Evolutionary conservation across 1,140 invertebrate genomes (phyloP).

Genomic region (Pteromalus puparum): DNA sequence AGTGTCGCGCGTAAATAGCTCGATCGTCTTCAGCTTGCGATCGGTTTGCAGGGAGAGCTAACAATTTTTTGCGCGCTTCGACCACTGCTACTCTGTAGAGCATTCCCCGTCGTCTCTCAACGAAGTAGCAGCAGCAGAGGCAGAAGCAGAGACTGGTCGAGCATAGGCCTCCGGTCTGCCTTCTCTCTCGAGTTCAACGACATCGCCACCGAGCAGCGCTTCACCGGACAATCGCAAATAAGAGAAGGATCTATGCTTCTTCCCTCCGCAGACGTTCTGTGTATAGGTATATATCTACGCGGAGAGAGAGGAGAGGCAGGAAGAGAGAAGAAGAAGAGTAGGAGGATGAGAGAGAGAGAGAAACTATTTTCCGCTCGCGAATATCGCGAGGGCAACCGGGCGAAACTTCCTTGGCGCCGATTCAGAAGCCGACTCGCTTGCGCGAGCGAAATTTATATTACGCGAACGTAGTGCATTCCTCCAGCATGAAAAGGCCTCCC

Average conservation of each 20-base stretch:
- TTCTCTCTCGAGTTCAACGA: constrained; percentile 35
- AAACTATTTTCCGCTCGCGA: constrained; percentile 37
- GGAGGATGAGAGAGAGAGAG: neutral
- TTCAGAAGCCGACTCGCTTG: constrained; percentile 36
- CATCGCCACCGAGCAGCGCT: neutral
- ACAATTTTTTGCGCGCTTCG: neutral
- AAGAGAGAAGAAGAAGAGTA: neutral
- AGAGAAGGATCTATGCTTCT: constrained; percentile 33
- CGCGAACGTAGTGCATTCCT: neutral
- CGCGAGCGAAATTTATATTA: constrained; percentile 33
- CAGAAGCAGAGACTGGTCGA: neutral
- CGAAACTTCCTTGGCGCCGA: constrained; percentile 46
- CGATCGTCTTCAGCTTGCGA: neutral
- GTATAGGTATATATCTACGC: neutral
- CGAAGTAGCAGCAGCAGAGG: neutral
- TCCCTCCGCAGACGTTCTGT: neutral
- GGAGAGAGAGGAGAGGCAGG: neutral
- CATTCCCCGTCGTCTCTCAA: neutral
- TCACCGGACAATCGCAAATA: constrained; percentile 37
- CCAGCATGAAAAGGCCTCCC: neutral
- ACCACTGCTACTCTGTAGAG: neutral
- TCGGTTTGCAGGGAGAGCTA: neutral
- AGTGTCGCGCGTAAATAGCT: neutral
- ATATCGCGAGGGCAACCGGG: constrained; percentile 34
- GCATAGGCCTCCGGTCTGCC: neutral